A percentile compares a stretch with the other conserved stretches of the same genome.
These are phyloP conservation scores for Lomographa bimaculata DNA, from an alignment of 2,888 invertebrate genomes.

Conservation along the genomic window DNA sequence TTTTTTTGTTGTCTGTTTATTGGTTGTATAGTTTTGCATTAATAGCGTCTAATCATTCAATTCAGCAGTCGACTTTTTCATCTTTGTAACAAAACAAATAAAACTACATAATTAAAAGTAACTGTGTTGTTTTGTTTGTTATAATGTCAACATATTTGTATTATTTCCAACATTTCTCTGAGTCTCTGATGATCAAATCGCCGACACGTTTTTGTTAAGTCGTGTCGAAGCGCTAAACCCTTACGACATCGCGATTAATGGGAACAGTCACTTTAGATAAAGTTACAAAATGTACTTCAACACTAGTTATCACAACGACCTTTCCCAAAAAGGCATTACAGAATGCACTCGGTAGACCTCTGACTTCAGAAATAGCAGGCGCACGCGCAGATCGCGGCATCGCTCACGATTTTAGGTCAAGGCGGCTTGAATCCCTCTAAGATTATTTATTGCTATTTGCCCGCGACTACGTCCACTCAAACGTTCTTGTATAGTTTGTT, in stretches of 20 bases:
- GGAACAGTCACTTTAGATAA: constrained; percentile 4
- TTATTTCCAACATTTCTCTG: too few species aligned
- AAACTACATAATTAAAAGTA: too few species aligned
- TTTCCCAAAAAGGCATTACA: constrained; percentile 31
- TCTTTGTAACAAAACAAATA: too few species aligned
- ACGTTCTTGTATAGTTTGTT: too few species aligned
- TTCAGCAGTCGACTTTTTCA: too few species aligned
- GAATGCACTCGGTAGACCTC: constrained; percentile 46
- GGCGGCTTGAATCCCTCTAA: constrained; percentile 65
- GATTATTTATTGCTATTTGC: constrained; percentile 57
- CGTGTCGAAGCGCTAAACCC: constrained; percentile 6
- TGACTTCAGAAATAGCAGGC: constrained; percentile 45
- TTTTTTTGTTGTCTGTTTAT: too few species aligned
- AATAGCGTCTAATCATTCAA: too few species aligned
- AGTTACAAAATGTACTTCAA: constrained; percentile 8
- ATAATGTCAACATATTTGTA: too few species aligned
- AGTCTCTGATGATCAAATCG: constrained; percentile 9
- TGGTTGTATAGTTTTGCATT: too few species aligned
- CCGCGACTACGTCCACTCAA: neutral
- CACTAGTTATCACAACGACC: constrained; percentile 27
- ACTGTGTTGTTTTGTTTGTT: too few species aligned
- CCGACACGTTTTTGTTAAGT: constrained; percentile 5
- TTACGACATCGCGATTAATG: constrained; percentile 1
- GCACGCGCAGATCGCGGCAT: constrained; percentile 50
- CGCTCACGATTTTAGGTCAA: constrained; percentile 75